Base-by-base conservation (phyloP, 2,797 vertebrate species). In the Manis javanica region DNA sequence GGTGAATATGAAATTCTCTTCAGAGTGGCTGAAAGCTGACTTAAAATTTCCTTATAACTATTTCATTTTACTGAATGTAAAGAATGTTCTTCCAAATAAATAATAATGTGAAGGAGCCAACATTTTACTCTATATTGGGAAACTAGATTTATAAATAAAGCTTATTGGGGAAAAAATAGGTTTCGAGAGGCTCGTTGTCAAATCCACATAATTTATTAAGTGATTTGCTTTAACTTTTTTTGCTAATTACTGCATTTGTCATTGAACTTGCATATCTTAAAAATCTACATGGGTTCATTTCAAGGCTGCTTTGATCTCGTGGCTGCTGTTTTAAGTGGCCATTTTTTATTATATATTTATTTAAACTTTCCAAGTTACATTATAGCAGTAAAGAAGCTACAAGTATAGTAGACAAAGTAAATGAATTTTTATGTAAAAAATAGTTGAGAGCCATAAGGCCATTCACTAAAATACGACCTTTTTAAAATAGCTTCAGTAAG, bases 41-140 rank as follows among this genome's bases (percentile, higher is more conserved):
- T 72, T 81, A 71, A 0, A 82, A 7, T 90, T 84, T 97, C 69
- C 15, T 85, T 88, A 66, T 85, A 95, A 91, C 39, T 51, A 19
- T 91, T 84, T 79, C 10, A 87, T 61, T 46, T 46, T 53, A 71
- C 12, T 83, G 92, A 91, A 75, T 55, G 9, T 72, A 71, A 85
- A 94, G 26, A 95, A 64, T 23, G 95, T 85, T 91, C 49, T 49
- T 90, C 15, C 46, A 61, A 31, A 88, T 75, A 87, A 87, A 71
- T 82, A 77, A 59, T 63, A 69, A 77, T 55, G 42, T 57, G 16
- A 87, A 74, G 14, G 49, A 63, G 72, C 39, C 21, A 93, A 61
- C 19, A 61, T 94, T 78, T 95, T 83, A 64, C 63, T 93, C 93
- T 91, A 61, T 77, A 49, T 14, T 93, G 53, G 53, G 53, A 95